These are phyloP conservation scores for Daktulosphaira vitifoliae DNA, from an alignment of 1,140 invertebrate genomes.

Conservation along the genomic window DNA sequence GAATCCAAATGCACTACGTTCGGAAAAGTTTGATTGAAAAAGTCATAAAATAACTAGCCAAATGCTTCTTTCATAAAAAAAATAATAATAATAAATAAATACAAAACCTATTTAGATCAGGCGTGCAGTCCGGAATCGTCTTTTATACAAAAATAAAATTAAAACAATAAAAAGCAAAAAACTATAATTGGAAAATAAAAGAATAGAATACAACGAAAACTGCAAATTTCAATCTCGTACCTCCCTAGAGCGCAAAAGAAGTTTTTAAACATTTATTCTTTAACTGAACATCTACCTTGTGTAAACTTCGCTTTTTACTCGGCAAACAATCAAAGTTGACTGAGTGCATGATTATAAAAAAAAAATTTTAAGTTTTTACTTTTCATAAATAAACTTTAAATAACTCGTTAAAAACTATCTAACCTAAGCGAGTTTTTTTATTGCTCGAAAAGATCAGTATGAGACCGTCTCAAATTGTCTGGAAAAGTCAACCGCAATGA, in stretches of 20 bases:
- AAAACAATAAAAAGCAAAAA: conserved; percentile 23
- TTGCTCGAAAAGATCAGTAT: too few species aligned
- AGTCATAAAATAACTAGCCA: conserved; percentile 17
- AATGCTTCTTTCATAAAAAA: neutral
- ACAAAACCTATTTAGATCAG: neutral
- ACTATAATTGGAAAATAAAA: conserved; percentile 23
- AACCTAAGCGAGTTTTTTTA: conserved; percentile 16
- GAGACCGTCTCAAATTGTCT: too few species aligned
- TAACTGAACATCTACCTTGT: conserved; percentile 4
- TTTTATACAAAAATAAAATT: conserved; percentile 31
- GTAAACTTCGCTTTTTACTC: conserved; percentile 16
- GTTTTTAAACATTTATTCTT: conserved; percentile 25
- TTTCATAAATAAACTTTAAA: conserved; percentile 20
- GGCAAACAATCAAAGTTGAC: conserved; percentile 29
- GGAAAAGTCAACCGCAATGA: too few species aligned
- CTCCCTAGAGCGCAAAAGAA: neutral
- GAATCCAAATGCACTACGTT: neutral
- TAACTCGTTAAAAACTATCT: neutral
- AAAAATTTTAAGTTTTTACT: conserved; percentile 17
- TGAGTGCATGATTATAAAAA: conserved; percentile 19
- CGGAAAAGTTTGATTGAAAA: conserved; percentile 30
- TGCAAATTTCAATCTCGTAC: conserved; percentile 21
- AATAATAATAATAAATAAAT: conserved; percentile 12
- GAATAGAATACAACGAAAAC: neutral
- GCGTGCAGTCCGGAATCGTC: neutral